These are phyloP conservation scores for Fragum sueziense DNA, from an alignment of 2,888 invertebrate genomes.

Conservation along the genomic window DNA sequence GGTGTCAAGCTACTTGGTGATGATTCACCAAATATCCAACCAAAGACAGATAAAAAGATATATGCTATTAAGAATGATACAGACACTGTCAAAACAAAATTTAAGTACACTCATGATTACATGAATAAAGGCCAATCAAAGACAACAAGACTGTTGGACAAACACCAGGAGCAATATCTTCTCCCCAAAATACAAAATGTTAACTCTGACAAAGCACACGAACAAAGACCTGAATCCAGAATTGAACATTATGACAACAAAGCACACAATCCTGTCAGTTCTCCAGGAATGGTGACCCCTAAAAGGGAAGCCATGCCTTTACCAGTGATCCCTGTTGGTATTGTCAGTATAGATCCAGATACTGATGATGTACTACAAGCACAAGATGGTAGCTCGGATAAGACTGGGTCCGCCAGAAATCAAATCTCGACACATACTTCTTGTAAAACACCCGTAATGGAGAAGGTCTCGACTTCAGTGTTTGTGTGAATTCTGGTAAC, in stretches of 20 bases:
- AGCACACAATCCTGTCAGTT: neutral
- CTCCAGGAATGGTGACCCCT: neutral
- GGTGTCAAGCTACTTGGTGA: neutral
- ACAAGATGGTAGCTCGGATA: neutral
- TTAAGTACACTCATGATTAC: neutral
- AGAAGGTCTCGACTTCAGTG: conserved; percentile 17
- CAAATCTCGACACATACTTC: conserved; percentile 15
- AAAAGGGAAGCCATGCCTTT: neutral
- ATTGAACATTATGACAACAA: neutral
- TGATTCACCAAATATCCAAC: neutral
- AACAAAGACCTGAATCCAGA: neutral
- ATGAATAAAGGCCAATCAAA: neutral
- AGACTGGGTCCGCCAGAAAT: neutral
- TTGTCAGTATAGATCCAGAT: conserved; percentile 1
- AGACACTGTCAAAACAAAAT: no score
- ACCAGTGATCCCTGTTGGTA: conserved; percentile 14
- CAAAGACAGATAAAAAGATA: neutral
- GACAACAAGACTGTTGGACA: neutral
- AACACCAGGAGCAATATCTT: neutral
- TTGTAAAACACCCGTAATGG: conserved; percentile 28
- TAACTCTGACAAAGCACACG: neutral
- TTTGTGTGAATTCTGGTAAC: conserved; percentile 21
- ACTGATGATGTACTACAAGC: conserved; percentile 2
- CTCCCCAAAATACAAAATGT: neutral
- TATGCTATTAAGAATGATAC: no score